These are phyloP conservation scores for Scaptomyza reducta DNA, from an alignment of 2,888 invertebrate species.

Conservation along the genomic window DNA sequence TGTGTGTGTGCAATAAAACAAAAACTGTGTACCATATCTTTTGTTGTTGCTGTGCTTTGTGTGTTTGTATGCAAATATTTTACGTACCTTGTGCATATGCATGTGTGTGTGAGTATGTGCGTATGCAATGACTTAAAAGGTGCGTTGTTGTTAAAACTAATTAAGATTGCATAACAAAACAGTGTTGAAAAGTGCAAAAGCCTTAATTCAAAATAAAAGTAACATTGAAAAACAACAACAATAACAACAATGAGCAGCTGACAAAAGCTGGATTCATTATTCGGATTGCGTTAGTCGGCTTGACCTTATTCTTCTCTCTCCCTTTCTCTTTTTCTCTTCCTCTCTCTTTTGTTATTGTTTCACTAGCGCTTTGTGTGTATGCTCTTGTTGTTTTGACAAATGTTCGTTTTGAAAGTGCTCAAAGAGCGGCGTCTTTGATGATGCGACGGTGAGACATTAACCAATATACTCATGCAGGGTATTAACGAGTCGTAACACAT, in stretches of 20 bases:
- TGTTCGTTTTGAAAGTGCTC: background rate
- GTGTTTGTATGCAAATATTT: constrained; percentile 1
- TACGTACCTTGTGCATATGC: background rate
- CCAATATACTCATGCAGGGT: constrained; percentile 1
- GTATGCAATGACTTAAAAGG: constrained; percentile 5
- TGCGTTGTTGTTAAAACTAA: constrained; percentile 49
- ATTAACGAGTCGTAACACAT: background rate
- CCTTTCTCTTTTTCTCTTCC: background rate
- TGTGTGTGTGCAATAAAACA: constrained; percentile 11
- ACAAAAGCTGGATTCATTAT: constrained; percentile 3
- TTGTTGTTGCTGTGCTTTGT: constrained; percentile 28
- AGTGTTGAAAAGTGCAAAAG: constrained; percentile 41
- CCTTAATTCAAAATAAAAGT: constrained; percentile 11
- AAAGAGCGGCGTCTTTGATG: background rate
- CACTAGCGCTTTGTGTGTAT: background rate
- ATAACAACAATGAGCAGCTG: too few species aligned
- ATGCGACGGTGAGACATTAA: background rate
- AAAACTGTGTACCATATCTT: constrained; percentile 10
- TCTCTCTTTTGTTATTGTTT: background rate
- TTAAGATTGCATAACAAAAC: constrained; percentile 61
- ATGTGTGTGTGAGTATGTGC: background rate
- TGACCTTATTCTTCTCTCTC: background rate
- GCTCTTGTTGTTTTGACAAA: background rate
- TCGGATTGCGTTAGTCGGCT: background rate
- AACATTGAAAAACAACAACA: constrained; percentile 16